Base-by-base conservation (phyloP, 2,888 invertebrate species). In the Andrena fulva region DNA sequence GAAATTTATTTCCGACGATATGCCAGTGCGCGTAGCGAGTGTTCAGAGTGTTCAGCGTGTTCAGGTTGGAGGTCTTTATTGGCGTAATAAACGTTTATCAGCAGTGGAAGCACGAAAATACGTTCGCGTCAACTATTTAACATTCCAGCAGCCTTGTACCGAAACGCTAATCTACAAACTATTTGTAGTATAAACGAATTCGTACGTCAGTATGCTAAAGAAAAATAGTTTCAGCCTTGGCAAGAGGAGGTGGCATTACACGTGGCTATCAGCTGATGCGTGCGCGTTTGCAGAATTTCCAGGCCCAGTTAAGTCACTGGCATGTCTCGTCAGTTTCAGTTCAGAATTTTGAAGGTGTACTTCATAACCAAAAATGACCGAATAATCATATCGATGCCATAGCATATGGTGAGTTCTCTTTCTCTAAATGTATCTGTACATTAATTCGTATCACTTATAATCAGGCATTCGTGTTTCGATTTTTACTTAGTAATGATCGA, bases 261-360 rank as follows among this genome's bases (percentile, higher is more conserved):
- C 91, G 91, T 91, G 89, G 89, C 84, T 80, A 85, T 91, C 91
- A 91, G 90, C 90, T 90, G 90, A 90, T 90, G 88, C 85, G 88
- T 87, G 85, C 85, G 82, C 85, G 76, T 80, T 56, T 70, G 52
- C 59, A 52, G 54, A 70, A 63, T 60, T 48, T 72, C 75, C 67
- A 67, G 64, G 35, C 7, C 35, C 60, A 54, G 33, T 66, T 54
- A 60, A 62, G 60, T 24, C 24, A 56, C 10, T 66, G 60, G 71
- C 69, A 73, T 56, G 33, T 71, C 74, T 69, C 82, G 33, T 85
- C 84, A 84, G 84, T 71, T 42, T 56, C 35, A 63, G 52, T 72
- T 74, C 71, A 81, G 76, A 68, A 64, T 64, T 63, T 66, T 62
- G 54, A 67, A 60, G 42, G 54, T 52, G 8, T 54, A 24, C 48